Base-by-base conservation (phyloP, 2,888 invertebrate genomes). In the Ectropis crepuscularia region DNA sequence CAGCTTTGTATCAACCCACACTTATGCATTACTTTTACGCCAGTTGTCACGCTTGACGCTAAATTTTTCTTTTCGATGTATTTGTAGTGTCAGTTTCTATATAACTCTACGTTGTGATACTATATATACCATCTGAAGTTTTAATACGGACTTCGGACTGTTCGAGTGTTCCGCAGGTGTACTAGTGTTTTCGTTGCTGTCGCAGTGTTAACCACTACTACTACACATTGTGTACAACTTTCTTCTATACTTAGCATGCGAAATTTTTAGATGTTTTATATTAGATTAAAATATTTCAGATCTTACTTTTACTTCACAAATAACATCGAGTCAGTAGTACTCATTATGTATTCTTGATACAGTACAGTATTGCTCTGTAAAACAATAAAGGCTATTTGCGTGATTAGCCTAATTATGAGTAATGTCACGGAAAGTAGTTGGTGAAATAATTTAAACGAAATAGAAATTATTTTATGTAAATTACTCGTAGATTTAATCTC, bases 1-100 rank as follows among this genome's bases (percentile, higher is more conserved):
- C 80, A 78, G 83, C 82, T 85, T 85, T 80, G 80, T 83, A 65
- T 83, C 83, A 85, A 86, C 70, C 76, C 75, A 83, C 83, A 82
- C 77, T 81, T 80, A 65, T 83, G 89, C 90, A 88, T 86, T 81
- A 28, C 82, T 80, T 80, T 81, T 80, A 45, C 72, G 64, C 74
- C 74, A 72, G 60, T 76, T 80, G 82, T 79, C 67, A 81, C 82
- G 90, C 90, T 90, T 89, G 73, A 72, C 72, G 88, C 89, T 87
- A 80, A 82, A 80, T 80, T 81, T 83, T 74, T 82, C 71, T 82
- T 76, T 81, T 83, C 69, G 78, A 80, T 86, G 87, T 88, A 85
- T 82, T 84, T 81, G 86, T 88, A 88, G 86, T 85, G 76, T 75
- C 53, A 78, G 79, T 87, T 80, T 83, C 78, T 81, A 78, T 50